Evolutionary conservation across 2,113 vertebrate species (phyloP).

Genomic region (Malurus melanocephalus): DNA sequence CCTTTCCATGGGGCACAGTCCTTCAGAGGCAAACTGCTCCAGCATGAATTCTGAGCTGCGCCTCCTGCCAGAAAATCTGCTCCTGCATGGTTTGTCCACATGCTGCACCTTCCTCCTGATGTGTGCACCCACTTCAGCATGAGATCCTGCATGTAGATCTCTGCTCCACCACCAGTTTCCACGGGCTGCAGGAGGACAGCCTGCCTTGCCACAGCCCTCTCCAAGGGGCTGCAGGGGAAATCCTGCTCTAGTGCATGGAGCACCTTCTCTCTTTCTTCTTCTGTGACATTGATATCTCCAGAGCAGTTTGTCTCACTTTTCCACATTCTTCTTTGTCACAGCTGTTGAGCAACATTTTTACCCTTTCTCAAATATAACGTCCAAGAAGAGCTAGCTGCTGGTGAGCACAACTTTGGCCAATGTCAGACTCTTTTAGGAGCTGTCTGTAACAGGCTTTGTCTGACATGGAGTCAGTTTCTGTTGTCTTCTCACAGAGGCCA

Average conservation of each 20-base stretch:
- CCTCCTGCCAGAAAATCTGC: neutral
- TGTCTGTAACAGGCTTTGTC: neutral
- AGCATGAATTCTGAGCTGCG: neutral
- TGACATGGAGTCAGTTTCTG: neutral
- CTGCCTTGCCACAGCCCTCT: neutral
- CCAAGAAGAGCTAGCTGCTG: neutral
- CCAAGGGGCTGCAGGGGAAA: neutral
- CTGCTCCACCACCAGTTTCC: rapidly evolving
- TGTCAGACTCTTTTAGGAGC: neutral
- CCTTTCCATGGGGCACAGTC: neutral
- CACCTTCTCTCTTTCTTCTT: neutral
- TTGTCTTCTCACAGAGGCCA: neutral
- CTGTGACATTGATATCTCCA: neutral
- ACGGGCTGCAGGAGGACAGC: neutral
- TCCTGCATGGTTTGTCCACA: neutral
- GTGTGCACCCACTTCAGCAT: neutral
- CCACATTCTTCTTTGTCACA: neutral
- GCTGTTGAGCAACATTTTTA: neutral
- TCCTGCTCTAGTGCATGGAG: neutral
- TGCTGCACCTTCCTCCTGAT: neutral
- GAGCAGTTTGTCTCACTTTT: neutral
- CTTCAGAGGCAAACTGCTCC: neutral
- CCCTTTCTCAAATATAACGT: neutral
- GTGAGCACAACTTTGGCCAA: neutral
- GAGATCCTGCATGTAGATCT: rapidly evolving